phyloP scores from a whole-genome alignment of 1,140 invertebrate species.

The Andrena cerasifolii region DNA sequence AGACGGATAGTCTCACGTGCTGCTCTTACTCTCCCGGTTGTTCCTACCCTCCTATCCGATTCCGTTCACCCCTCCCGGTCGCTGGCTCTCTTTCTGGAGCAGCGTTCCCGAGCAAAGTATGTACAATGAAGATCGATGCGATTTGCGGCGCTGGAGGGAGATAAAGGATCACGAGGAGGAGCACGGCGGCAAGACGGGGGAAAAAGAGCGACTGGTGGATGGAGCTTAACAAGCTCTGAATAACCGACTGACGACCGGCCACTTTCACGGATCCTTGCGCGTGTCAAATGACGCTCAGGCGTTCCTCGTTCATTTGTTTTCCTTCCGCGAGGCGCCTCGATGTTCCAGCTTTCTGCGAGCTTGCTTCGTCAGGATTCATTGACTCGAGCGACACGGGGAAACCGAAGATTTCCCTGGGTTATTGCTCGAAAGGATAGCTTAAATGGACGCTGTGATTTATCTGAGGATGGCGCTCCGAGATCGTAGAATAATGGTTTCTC shows the following conservation, averaged over 20 bases:
- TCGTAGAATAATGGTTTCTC: too few species aligned
- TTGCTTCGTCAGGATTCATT: background rate
- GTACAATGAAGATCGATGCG: slow-evolving; percentile 75
- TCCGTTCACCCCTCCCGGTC: background rate
- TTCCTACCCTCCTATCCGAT: background rate
- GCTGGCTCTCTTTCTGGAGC: background rate
- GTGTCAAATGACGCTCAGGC: slow-evolving; percentile 37
- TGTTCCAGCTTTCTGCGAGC: background rate
- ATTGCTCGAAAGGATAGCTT: background rate
- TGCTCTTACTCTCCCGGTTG: background rate
- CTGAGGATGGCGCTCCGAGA: too few species aligned
- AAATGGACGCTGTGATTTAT: background rate
- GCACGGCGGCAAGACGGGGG: slow-evolving; percentile 18
- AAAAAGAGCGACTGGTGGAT: slow-evolving; percentile 35
- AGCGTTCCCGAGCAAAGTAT: slow-evolving; percentile 60
- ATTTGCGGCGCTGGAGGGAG: slow-evolving; percentile 56
- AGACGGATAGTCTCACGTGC: slow-evolving; percentile 73
- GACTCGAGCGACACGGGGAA: too few species aligned
- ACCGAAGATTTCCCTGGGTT: background rate
- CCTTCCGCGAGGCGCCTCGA: background rate
- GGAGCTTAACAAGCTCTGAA: slow-evolving; percentile 74
- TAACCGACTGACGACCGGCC: slow-evolving; percentile 70
- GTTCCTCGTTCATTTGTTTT: slow-evolving; percentile 43
- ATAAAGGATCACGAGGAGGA: slow-evolving; percentile 43
- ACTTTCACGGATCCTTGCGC: slow-evolving; percentile 61